Evolutionary conservation across 2,797 vertebrate genomes (phyloP), one percentile per base, ranked within the genome.

Genomic region (Anguilla anguilla): DNA sequence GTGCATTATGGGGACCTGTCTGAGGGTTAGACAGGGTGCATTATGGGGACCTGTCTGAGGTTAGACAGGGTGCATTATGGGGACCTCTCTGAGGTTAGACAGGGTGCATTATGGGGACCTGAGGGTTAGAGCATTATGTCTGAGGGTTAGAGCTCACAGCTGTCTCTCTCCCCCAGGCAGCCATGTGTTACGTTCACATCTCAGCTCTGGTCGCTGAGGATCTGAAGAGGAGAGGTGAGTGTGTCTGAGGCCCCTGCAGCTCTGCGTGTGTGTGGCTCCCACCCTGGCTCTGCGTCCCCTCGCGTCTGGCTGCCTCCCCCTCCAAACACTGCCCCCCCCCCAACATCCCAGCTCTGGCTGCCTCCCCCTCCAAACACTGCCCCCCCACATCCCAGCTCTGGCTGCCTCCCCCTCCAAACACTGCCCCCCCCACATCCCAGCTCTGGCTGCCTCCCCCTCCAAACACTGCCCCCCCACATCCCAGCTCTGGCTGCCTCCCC

Each of bases 171-270:
- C 83, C 67, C 86, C 89, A 99, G 99, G 98, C 98, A 87, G 98
- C 99, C 51, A 99, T 99, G 98, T 99, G 99, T 90, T 99, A 99
- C 90, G 98, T 99, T 94, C 99, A 99, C 91, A 99, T 99, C 35
- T 98, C 99, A 9, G 98, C 98, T 59, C 96, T 99, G 91, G 98
- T 99, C 39, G 98, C 99, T 0, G 99, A 99, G 90, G 99, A 99
- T 15, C 96, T 99, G 91, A 99, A 98, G 94, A 98, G 99, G 92
- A 98, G 97, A 96, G 99, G 99, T 99, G 91, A 97, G 97, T 57
- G 35, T 55, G 74, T 82, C 46, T 79, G 74, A 19, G 22, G 69
- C 59, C 25, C 67, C 69, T 17, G 49, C 0, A 57, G 61, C 57
- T 85, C 39, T 49, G 82, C 49, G 22, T 10, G 51, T 28, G 57